Evolutionary conservation across 2,888 invertebrate species (phyloP).

Genomic region (Luperina testacea): DNA sequence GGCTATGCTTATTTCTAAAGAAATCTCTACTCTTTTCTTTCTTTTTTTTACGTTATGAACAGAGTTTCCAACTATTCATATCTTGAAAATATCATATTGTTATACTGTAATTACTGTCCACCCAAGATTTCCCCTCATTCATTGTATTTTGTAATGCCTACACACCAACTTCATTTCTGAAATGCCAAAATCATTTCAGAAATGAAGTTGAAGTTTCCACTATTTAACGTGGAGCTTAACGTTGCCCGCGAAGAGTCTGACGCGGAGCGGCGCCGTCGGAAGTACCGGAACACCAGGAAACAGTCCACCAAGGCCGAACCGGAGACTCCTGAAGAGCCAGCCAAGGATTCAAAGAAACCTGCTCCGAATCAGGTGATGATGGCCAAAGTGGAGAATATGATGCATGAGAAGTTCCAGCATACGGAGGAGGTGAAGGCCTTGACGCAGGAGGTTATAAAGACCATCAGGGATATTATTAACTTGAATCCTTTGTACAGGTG

Average conservation of each 20-base stretch:
- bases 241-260: slow-evolving; percentile 94
- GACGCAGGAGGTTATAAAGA: slow-evolving; percentile 99
- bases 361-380: slow-evolving; percentile 92
- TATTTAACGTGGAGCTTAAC: slow-evolving; percentile 95
- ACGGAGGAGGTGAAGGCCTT: slow-evolving; percentile 99
- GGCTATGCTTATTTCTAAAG: neutral
- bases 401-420: slow-evolving; percentile 96
- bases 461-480: slow-evolving; percentile 98
- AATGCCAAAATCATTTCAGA: slow-evolving; percentile 85
- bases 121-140: neutral
- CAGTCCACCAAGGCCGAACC: slow-evolving; percentile 61
- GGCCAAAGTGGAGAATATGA: slow-evolving; percentile 98
- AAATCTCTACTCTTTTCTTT: neutral
- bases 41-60: neutral
- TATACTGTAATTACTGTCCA: neutral
- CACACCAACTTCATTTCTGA: slow-evolving; percentile 83
- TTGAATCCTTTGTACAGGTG: slow-evolving; percentile 97
- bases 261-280: slow-evolving; percentile 89
- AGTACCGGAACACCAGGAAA: slow-evolving; percentile 82
- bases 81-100: neutral
- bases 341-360: slow-evolving; percentile 74
- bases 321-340: slow-evolving; percentile 58
- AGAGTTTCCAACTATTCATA: neutral
- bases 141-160: neutral
- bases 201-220: slow-evolving; percentile 95